Evolutionary conservation across 2,797 vertebrate species (phyloP).

Genomic region (Pseudomugil gertrudae): DNA sequence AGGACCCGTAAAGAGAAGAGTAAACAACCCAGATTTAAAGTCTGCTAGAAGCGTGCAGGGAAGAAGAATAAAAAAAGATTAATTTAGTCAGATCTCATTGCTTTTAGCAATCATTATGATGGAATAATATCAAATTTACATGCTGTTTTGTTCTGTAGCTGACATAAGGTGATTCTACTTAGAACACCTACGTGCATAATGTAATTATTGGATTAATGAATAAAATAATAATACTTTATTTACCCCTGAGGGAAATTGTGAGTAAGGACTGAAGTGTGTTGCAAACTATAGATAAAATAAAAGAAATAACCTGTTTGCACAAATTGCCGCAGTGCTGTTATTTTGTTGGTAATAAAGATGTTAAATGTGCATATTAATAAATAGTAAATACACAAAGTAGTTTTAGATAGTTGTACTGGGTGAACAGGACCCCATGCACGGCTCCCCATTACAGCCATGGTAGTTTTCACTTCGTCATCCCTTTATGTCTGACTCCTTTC

Average conservation of each 20-base stretch:
- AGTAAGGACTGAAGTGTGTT: not conserved
- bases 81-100: constrained; percentile 9
- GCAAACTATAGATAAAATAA: not conserved
- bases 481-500: no score
- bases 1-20: constrained; percentile 31
- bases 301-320: no score
- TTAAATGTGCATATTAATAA: no score
- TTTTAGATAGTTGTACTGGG: no score
- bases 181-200: constrained; percentile 29
- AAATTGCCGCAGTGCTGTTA: no score
- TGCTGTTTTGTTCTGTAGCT: constrained; percentile 7
- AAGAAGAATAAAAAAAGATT: not conserved
- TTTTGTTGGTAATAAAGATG: no score
- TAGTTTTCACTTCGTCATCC: no score
- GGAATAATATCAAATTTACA: constrained; percentile 41
- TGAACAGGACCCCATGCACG: no score
- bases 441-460: no score
- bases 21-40: constrained; percentile 33
- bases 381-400: no score
- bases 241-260: no score
- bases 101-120: constrained; percentile 28
- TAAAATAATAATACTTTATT: no score
- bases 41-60: constrained; percentile 12
- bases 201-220: constrained; percentile 17
- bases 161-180: constrained; percentile 28